Evolutionary conservation across 2,888 invertebrate species (phyloP).

Genomic region (Diplazon laetatorius): DNA sequence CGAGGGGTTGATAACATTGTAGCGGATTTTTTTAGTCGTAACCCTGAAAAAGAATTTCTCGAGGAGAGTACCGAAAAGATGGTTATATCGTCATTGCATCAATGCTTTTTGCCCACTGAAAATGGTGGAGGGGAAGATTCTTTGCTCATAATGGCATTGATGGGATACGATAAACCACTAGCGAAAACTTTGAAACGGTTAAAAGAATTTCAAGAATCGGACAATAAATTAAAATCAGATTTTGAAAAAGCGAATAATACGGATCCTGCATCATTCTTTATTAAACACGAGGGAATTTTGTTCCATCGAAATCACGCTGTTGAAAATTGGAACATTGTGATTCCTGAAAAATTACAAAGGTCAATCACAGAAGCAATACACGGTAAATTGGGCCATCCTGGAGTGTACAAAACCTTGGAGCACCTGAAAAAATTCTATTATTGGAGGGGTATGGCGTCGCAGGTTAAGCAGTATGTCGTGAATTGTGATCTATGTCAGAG

Average conservation of each 20-base stretch:
- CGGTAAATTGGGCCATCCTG: conserved; percentile 29
- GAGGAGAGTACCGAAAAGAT: conserved; percentile 5
- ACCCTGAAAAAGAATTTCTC: conserved; percentile 51
- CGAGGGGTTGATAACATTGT: conserved; percentile 68
- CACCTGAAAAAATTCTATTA: conserved; percentile 40
- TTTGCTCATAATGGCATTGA: background rate
- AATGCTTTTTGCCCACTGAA: background rate
- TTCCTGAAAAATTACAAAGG: too few species aligned
- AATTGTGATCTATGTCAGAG: conserved; percentile 65
- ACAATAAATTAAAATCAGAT: background rate
- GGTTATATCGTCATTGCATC: conserved; percentile 3
- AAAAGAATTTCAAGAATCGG: background rate
- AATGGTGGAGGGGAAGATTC: background rate
- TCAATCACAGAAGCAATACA: too few species aligned
- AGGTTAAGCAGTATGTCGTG: conserved; percentile 34
- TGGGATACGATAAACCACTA: background rate
- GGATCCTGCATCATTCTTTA: too few species aligned
- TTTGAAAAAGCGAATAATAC: background rate
- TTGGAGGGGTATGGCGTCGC: conserved; percentile 37
- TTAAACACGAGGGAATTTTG: too few species aligned
- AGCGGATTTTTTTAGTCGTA: conserved; percentile 29
- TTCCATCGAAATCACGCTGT: too few species aligned
- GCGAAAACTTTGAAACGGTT: background rate
- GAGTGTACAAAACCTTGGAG: conserved; percentile 36
- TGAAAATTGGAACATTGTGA: too few species aligned